These are phyloP conservation scores for Eulemur mongoz DNA, from an alignment of 2,797 vertebrate species.

Conservation along the genomic window DNA sequence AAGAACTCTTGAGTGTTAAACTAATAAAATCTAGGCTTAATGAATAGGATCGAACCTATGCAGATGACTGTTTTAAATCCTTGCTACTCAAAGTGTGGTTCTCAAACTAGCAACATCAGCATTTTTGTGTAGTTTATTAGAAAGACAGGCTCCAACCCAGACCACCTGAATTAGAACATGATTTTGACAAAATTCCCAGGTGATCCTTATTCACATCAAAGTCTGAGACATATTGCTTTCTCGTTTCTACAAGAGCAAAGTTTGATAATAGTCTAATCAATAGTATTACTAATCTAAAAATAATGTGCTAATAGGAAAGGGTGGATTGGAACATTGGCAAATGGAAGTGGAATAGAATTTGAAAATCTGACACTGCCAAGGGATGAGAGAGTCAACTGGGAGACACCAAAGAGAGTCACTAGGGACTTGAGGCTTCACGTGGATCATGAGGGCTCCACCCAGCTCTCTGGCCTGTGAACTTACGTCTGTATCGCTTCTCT, in stretches of 20 bases:
- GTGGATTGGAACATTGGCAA: not conserved
- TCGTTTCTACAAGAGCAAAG: not conserved
- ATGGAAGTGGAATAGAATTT: not conserved
- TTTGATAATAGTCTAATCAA: not conserved
- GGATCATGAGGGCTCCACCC: not conserved
- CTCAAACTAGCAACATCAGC: not conserved
- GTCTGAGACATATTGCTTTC: not conserved
- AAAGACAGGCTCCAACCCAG: not conserved
- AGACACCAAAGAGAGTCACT: not conserved
- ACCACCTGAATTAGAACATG: not conserved
- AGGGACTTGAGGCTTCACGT: not conserved
- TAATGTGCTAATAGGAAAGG: not conserved
- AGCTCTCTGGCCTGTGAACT: rapidly evolving
- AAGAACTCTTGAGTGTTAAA: not conserved
- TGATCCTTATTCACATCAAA: not conserved
- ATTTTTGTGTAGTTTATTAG: not conserved
- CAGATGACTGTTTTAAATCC: not conserved
- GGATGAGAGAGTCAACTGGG: not conserved
- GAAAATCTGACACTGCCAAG: not conserved
- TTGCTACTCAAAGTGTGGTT: not conserved
- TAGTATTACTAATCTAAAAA: not conserved
- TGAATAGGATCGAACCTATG: not conserved
- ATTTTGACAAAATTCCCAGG: not conserved
- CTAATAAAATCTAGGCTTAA: not conserved
- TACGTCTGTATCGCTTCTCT: not conserved